A percentile compares a stretch with the other conserved stretches of the same genome.
Evolutionary conservation across 2,113 vertebrate genomes (phyloP).

Genomic region (Axis porcinus): DNA sequence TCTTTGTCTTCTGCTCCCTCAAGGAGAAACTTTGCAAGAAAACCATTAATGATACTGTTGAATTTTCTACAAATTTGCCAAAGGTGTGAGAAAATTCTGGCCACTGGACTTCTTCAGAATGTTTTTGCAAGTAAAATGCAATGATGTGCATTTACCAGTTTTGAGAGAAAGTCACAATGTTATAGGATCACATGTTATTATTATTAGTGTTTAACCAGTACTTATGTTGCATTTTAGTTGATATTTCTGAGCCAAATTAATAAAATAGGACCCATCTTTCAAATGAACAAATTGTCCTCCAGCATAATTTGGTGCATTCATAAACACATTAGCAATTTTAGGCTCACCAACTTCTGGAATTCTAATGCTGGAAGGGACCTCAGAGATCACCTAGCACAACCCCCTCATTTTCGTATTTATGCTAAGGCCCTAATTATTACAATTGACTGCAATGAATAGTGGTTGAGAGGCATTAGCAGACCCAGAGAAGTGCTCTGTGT

Average conservation of each 20-base stretch:
- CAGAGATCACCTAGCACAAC: background rate
- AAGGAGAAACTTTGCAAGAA: background rate
- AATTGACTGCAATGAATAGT: background rate
- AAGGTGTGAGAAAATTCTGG: background rate
- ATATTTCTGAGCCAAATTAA: conserved; percentile 35
- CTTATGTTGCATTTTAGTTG: conserved; percentile 3
- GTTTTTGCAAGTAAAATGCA: background rate
- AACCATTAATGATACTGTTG: background rate
- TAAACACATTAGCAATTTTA: conserved; percentile 28
- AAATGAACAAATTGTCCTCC: conserved; percentile 14
- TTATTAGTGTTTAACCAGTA: background rate
- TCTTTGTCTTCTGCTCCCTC: background rate
- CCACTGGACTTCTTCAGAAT: background rate
- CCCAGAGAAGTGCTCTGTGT: background rate
- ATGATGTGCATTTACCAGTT: background rate
- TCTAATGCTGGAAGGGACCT: conserved; percentile 6
- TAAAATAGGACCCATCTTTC: conserved; percentile 9
- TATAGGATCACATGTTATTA: background rate
- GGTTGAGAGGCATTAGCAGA: background rate
- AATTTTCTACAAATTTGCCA: background rate
- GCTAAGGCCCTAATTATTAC: conserved; percentile 42
- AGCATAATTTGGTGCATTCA: conserved; percentile 28
- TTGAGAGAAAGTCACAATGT: background rate
- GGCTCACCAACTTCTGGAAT: conserved; percentile 25
- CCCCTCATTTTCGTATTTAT: conserved; percentile 48